These are phyloP conservation scores for Allolobophora icterica DNA, from an alignment of 2,888 invertebrate genomes.

Conservation along the genomic window DNA sequence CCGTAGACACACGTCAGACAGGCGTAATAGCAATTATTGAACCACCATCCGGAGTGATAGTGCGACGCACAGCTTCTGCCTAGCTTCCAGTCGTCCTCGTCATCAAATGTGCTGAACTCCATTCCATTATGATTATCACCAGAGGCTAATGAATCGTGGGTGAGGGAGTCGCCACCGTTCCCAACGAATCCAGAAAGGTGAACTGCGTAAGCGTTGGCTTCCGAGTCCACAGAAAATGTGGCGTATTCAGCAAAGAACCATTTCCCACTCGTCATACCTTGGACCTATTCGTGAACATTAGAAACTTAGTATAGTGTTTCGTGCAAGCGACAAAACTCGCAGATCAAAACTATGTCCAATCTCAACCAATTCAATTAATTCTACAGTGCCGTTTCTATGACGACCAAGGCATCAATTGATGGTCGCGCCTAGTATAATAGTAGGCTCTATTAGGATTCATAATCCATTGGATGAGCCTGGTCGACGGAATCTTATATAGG, in stretches of 20 bases:
- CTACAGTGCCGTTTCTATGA: too few relatives aligned
- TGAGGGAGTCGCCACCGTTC: constrained; percentile 29
- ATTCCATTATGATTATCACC: not conserved
- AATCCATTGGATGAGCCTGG: too few relatives aligned
- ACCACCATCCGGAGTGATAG: not conserved
- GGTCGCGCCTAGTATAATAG: too few relatives aligned
- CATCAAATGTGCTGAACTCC: constrained; percentile 5
- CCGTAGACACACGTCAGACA: not conserved
- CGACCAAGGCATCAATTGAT: too few relatives aligned
- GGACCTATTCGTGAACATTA: not conserved
- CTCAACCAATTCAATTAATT: too few relatives aligned
- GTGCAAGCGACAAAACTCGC: too few relatives aligned
- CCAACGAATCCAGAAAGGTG: constrained; percentile 25
- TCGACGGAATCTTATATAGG: too few relatives aligned
- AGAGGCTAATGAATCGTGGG: not conserved
- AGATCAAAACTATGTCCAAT: too few relatives aligned
- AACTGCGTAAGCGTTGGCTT: constrained; percentile 18
- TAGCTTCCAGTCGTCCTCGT: not conserved
- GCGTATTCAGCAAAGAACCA: constrained; percentile 33
- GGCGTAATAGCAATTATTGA: not conserved
- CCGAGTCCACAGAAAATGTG: constrained; percentile 15
- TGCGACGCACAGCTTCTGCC: not conserved
- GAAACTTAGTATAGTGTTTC: not conserved
- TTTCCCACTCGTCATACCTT: not conserved
- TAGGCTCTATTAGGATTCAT: too few relatives aligned